Evolutionary conservation across 2,113 vertebrate genomes (phyloP), one percentile per base, ranked within the genome.

Genomic region (Nanger granti): DNA sequence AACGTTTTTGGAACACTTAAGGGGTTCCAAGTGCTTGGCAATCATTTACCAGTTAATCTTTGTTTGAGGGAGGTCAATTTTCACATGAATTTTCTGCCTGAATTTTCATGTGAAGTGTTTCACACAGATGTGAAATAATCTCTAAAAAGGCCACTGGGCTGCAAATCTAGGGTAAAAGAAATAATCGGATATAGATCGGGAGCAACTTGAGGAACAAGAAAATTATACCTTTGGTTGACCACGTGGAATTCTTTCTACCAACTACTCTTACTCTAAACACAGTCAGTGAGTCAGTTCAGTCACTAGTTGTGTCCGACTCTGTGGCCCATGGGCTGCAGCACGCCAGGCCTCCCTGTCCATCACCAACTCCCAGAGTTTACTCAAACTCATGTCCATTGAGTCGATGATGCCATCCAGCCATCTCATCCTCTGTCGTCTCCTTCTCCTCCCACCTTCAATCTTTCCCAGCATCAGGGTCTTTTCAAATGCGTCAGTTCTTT

Each of bases 71-170:
- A 96, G 97, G 91, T 95, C 95, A 97, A 79, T 62, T 73, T 73
- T 41, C n/a, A 41, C n/a, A 73, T 73, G 69, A 41, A 73, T 73
- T 47, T 87, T 97, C 83, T n/a, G 79, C 79, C 64, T 86, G 37
- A 66, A 97, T 97, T 98, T 97, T 97, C 87, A 66, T 79, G 69
- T 97, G 89, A 97, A 92, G 60, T 94, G 62, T 95, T 97, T 97
- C 86, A 91, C 93, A 95, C 94, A 97, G 91, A 98, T 96, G 97
- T 97, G 94, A 95, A 97, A 90, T 91, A 89, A 89, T 94, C 80
- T 94, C 37, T 91, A 57, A 96, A 83, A 97, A 88, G 47, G 84
- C 47, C 84, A 73, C 49, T 82, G 60, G 47, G 91, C 54, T 37
- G 52, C 79, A 89, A 93, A 73, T 96, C 79, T 95, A 44, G 57